Percentiles rank a stretch among this genome's conserved stretches.
Evolutionary conservation across 2,797 vertebrate species (phyloP).

Genomic region (Avahi laniger): DNA sequence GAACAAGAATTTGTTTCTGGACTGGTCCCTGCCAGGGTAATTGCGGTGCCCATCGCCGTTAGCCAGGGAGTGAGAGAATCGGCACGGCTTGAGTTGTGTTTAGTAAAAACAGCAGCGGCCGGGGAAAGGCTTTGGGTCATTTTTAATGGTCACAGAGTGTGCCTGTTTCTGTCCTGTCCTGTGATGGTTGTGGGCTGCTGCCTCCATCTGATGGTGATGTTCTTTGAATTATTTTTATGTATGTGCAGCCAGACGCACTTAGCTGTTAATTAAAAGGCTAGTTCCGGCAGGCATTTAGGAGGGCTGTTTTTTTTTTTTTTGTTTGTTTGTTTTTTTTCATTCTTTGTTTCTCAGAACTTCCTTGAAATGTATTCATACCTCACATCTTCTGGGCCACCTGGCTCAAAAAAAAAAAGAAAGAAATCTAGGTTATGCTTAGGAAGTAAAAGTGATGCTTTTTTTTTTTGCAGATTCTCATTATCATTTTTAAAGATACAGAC

Average conservation of each 20-base stretch:
- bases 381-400: too few species aligned
- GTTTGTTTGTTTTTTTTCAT: too few species aligned
- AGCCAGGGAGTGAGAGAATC: neutral
- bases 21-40: neutral
- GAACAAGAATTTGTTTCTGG: neutral
- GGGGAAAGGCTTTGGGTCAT: fast-evolving
- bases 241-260: fast-evolving
- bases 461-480: neutral
- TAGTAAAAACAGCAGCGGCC: neutral
- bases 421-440: neutral
- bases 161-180: neutral
- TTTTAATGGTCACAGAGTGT: too few species aligned
- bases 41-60: fast-evolving
- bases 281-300: neutral
- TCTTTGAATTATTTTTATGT: neutral
- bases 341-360: neutral
- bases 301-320: neutral
- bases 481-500: neutral
- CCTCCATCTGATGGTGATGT: neutral
- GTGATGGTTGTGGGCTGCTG: fast-evolving
- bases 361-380: fast-evolving
- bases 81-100: neutral
- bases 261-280: neutral
- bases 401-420: neutral
- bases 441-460: neutral